Percentiles rank a stretch among this genome's conserved stretches.
Evolutionary conservation across 2,113 vertebrate genomes (phyloP).

Genomic region (Lichenostomus cassidix): DNA sequence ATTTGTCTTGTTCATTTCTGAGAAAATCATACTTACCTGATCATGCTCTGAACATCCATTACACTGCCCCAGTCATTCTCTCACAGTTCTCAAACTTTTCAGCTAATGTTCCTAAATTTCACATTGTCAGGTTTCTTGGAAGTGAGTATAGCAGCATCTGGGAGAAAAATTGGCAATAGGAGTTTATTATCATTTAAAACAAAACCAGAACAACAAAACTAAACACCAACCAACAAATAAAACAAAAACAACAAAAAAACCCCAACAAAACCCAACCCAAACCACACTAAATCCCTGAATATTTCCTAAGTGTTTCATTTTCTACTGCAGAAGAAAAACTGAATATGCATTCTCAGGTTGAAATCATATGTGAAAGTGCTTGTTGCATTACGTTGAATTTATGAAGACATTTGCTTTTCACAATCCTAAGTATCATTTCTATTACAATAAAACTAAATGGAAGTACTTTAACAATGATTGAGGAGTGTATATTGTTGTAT

Average conservation of each 20-base stretch:
- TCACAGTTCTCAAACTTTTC: background rate
- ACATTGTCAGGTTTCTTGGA: background rate
- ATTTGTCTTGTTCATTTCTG: background rate
- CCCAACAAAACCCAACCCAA: background rate
- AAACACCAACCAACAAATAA: background rate
- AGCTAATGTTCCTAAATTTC: background rate
- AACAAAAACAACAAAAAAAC: background rate
- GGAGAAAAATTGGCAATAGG: background rate
- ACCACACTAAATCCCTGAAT: background rate
- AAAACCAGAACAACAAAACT: background rate
- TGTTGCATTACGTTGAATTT: background rate
- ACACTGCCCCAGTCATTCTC: accelerated
- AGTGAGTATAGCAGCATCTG: background rate
- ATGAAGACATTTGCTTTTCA: background rate
- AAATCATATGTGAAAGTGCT: background rate
- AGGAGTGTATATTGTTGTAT: background rate
- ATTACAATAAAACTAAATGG: background rate
- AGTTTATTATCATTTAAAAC: background rate
- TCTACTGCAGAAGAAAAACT: background rate
- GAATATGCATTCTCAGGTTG: background rate
- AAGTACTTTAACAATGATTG: background rate
- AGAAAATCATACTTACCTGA: background rate
- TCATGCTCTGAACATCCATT: background rate
- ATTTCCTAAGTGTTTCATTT: background rate
- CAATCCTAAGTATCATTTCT: background rate